Evolutionary conservation across 2,888 invertebrate species (phyloP).

Genomic region (Tolmerus cingulatus): DNA sequence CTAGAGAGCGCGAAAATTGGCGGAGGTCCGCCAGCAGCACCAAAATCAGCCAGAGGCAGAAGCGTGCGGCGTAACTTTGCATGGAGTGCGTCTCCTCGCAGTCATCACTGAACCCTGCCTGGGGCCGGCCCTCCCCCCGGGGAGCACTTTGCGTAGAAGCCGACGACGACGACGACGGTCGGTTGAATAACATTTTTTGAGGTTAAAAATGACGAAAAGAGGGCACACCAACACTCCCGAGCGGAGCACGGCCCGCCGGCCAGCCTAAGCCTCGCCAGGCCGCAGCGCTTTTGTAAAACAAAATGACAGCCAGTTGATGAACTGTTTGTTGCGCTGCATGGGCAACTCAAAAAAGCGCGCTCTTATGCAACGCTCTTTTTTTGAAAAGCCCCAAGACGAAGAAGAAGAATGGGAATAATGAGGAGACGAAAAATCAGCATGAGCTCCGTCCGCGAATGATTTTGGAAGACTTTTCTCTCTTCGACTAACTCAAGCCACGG

Average conservation of each 20-base stretch:
- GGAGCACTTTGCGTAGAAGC: background rate
- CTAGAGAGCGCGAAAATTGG: background rate
- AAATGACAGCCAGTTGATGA: constrained; percentile 29
- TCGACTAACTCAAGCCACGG: background rate
- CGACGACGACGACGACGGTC: background rate
- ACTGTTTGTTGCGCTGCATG: background rate
- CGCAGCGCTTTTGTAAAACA: background rate
- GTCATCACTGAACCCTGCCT: background rate
- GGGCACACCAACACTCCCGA: constrained; percentile 19
- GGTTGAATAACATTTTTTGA: constrained; percentile 43
- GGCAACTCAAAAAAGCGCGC: background rate
- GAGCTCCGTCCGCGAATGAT: background rate
- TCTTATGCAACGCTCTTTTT: constrained; percentile 18
- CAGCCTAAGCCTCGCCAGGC: background rate
- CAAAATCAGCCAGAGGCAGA: background rate
- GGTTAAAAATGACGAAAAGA: constrained; percentile 42
- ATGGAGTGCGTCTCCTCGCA: background rate
- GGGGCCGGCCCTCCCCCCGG: background rate
- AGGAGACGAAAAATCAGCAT: background rate
- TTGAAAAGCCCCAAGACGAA: background rate
- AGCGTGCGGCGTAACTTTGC: background rate
- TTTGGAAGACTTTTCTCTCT: background rate
- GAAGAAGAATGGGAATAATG: background rate
- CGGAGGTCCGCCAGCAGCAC: background rate
- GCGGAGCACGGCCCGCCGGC: background rate